A percentile compares a stretch with the other conserved stretches of the same genome.
These are phyloP conservation scores for Cotesia congregata DNA, from an alignment of 2,888 invertebrate genomes.

Conservation along the genomic window DNA sequence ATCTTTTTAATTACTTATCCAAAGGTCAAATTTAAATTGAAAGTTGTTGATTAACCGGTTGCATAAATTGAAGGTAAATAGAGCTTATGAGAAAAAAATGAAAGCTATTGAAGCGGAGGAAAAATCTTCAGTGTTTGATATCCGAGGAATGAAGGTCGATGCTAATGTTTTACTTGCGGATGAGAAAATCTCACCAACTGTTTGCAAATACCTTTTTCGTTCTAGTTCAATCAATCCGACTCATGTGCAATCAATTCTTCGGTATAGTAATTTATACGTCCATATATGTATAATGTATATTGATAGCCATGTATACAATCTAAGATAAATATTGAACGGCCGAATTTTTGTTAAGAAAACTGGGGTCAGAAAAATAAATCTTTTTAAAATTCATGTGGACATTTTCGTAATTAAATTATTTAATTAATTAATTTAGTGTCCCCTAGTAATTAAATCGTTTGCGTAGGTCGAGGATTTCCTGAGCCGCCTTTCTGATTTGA, in stretches of 20 bases:
- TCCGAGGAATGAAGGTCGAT: background rate
- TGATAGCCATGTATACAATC: background rate
- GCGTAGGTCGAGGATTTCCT: slow-evolving; percentile 80
- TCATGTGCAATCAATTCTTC: background rate
- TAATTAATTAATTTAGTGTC: background rate
- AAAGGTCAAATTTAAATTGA: background rate
- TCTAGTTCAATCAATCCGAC: background rate
- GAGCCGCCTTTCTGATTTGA: slow-evolving; percentile 79
- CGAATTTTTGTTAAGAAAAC: background rate
- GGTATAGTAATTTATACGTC: background rate
- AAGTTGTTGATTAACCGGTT: background rate
- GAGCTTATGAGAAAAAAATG: background rate
- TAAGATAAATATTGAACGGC: background rate
- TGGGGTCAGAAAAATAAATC: background rate
- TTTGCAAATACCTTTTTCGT: background rate
- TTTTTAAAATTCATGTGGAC: background rate
- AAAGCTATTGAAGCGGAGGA: background rate
- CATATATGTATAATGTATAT: background rate
- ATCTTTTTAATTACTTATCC: background rate
- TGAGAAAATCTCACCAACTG: background rate
- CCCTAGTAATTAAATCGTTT: background rate
- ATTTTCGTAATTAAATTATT: too few relatives aligned
- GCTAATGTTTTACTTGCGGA: background rate
- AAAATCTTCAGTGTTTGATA: background rate
- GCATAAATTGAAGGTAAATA: background rate